Percentiles rank a stretch among this genome's conserved stretches.
Conservation (phyloP, 1,140 invertebrate genomes). For the Drosophila simulans region DNA sequence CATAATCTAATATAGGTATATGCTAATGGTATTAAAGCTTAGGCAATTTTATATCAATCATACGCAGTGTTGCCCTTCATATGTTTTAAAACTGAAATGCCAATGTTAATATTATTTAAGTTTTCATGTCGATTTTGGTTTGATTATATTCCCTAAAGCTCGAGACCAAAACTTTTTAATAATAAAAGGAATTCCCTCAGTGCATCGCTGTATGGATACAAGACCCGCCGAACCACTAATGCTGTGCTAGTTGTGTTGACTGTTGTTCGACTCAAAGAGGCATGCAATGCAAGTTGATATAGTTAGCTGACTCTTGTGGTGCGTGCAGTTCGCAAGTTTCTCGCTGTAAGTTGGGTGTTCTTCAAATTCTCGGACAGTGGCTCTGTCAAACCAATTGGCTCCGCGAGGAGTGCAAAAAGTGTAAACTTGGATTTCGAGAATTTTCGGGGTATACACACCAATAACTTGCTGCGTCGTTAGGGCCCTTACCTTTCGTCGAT, state of each 20-base stretch:
- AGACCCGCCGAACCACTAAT: slow-evolving; percentile 55
- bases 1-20: too few species aligned
- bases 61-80: too few species aligned
- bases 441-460: slow-evolving; percentile 19
- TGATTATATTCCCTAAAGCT: neutral
- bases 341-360: slow-evolving; percentile 28
- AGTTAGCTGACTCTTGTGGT: slow-evolving; percentile 52
- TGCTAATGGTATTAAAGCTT: too few species aligned
- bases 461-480: slow-evolving; percentile 4
- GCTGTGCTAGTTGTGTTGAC: slow-evolving; percentile 73
- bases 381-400: slow-evolving; percentile 3
- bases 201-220: slow-evolving; percentile 15
- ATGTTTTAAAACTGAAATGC: neutral
- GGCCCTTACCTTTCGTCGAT: neutral
- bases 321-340: slow-evolving; percentile 63
- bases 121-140: too few species aligned
- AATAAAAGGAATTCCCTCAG: neutral
- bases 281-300: slow-evolving; percentile 61
- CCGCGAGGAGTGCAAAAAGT: neutral
- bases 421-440: neutral
- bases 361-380: neutral
- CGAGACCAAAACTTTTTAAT: too few species aligned
- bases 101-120: too few species aligned
- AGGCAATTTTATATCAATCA: too few species aligned
- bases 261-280: slow-evolving; percentile 68